Evolutionary conservation across 2,797 vertebrate genomes (phyloP).

Genomic region (Parambassis ranga): DNA sequence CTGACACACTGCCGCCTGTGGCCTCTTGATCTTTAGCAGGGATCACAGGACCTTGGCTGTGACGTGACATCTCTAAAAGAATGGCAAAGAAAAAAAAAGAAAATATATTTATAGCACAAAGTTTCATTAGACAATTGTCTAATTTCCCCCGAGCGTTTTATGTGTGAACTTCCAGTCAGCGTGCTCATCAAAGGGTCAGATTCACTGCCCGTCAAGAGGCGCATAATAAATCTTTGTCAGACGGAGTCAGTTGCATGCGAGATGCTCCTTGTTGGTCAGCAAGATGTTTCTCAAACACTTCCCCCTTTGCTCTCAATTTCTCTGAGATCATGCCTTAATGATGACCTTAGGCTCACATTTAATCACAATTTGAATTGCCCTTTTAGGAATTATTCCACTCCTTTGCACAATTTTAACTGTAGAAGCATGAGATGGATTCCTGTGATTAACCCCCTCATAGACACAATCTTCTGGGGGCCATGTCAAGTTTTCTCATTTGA

Average conservation of each 20-base stretch:
- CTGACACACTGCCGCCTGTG: constrained; percentile 62
- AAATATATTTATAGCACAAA: constrained; percentile 61
- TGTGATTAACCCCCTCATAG: constrained; percentile 64
- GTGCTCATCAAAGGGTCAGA: constrained; percentile 65
- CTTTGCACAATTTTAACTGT: constrained; percentile 74
- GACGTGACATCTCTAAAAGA: constrained; percentile 44
- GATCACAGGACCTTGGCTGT: constrained; percentile 33
- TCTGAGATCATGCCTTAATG: constrained; percentile 77
- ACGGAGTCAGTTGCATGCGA: constrained; percentile 47
- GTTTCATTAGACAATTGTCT: constrained; percentile 56
- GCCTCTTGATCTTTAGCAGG: constrained; percentile 62
- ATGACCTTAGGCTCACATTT: constrained; percentile 78
- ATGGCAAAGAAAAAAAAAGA: constrained; percentile 51
- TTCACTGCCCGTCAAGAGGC: constrained; percentile 55
- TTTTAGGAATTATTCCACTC: constrained; percentile 80
- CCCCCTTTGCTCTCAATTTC: constrained; percentile 58
- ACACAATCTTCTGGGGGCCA: constrained; percentile 53
- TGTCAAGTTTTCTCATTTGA: constrained; percentile 44
- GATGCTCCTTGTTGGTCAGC: constrained; percentile 62
- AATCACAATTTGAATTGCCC: constrained; percentile 79
- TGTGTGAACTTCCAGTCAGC: constrained; percentile 41
- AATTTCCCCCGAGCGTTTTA: constrained; percentile 66
- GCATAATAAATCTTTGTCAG: constrained; percentile 63
- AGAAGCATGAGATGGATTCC: constrained; percentile 51
- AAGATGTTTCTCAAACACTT: constrained; percentile 65